Conservation (phyloP, 2,888 invertebrate species). For the Apomyelois bistriatella region DNA sequence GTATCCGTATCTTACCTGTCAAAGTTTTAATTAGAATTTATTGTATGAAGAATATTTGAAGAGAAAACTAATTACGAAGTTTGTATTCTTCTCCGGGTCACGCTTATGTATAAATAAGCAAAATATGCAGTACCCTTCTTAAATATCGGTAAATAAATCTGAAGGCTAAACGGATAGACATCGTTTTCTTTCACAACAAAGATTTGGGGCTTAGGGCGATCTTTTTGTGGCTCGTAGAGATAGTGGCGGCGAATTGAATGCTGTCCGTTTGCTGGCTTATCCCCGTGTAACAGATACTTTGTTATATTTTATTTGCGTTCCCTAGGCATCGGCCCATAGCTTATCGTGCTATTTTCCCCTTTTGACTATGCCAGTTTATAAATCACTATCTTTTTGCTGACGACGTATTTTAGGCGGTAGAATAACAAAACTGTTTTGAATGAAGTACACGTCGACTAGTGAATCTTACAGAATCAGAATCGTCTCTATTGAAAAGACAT, state of each 20-base stretch:
- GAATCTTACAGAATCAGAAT: too few relatives aligned
- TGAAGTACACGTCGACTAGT: neutral
- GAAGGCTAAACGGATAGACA: slow-evolving; percentile 30
- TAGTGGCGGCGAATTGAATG: slow-evolving; percentile 63
- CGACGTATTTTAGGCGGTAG: slow-evolving; percentile 25
- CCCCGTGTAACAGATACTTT: slow-evolving; percentile 58
- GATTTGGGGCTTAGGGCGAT: slow-evolving; percentile 50
- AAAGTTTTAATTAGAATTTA: slow-evolving; percentile 52
- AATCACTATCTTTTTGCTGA: slow-evolving; percentile 35
- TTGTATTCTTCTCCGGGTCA: slow-evolving; percentile 9
- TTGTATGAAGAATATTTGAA: slow-evolving; percentile 22
- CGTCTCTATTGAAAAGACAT: too few relatives aligned
- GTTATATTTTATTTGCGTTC: slow-evolving; percentile 50
- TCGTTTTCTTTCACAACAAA: slow-evolving; percentile 38
- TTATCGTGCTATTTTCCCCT: slow-evolving; percentile 46
- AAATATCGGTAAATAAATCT: slow-evolving; percentile 30
- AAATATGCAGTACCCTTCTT: slow-evolving; percentile 9
- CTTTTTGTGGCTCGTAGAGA: slow-evolving; percentile 54
- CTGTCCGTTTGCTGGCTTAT: slow-evolving; percentile 60
- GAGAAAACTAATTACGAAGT: slow-evolving; percentile 29
- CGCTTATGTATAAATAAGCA: slow-evolving; percentile 5
- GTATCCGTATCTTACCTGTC: slow-evolving; percentile 39
- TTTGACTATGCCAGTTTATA: slow-evolving; percentile 37
- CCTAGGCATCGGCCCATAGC: slow-evolving; percentile 33
- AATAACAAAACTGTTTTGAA: neutral